Percentiles rank a stretch among this genome's conserved stretches.
Evolutionary conservation across 30 jellyfish, hydroid and myxozoan genomes (phyloP).

Genomic region (Cassiopea andromeda): DNA sequence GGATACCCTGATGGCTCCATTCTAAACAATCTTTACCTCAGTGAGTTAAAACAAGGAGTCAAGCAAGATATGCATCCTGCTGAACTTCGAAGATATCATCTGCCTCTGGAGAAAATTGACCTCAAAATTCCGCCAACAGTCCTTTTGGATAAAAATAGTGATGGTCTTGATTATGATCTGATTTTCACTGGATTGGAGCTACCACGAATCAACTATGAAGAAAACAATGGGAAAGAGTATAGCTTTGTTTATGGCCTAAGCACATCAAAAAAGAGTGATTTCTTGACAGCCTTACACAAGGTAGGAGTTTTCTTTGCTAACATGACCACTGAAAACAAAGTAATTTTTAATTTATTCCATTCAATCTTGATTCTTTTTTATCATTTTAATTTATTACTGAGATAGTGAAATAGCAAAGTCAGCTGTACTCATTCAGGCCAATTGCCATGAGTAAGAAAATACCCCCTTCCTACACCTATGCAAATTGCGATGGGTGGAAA

Average conservation of each 20-base stretch:
- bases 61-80: constrained; percentile 24
- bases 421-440: no score
- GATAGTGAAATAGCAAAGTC: no score
- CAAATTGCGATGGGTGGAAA: no score
- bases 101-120: constrained; percentile 62
- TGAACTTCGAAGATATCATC: constrained; percentile 67
- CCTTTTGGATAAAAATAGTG: constrained; percentile 13
- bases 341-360: no score
- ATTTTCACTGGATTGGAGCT: constrained; percentile 65
- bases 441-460: no score
- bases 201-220: constrained; percentile 74
- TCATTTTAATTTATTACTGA: no score
- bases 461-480: no score
- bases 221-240: constrained; percentile 50
- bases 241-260: constrained; percentile 67
- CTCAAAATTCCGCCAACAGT: constrained; percentile 19
- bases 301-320: background rate
- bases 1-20: constrained; percentile 64
- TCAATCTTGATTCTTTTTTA: no score
- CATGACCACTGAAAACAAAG: no score
- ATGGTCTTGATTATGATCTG: constrained; percentile 67
- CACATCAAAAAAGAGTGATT: background rate
- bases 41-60: constrained; percentile 20
- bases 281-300: constrained; percentile 29
- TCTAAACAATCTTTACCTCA: constrained; percentile 33